Evolutionary conservation across 2,797 vertebrate species (phyloP).

Genomic region (Crenichthys baileyi): DNA sequence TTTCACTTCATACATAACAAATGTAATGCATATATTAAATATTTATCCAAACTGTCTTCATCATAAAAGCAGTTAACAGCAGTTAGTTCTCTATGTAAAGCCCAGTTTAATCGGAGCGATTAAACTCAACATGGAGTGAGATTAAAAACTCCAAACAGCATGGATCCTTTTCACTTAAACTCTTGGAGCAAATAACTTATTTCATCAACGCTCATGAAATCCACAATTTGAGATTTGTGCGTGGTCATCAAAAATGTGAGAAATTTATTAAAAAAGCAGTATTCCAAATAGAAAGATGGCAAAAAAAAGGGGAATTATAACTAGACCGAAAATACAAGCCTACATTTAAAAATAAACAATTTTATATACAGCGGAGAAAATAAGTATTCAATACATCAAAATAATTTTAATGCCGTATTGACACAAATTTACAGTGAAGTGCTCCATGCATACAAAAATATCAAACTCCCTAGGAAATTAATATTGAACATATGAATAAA

Average conservation of each 20-base stretch:
- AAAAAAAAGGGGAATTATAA: conserved; percentile 22
- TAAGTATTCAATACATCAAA: background rate
- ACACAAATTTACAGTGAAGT: background rate
- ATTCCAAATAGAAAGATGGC: conserved; percentile 3
- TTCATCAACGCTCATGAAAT: conserved; percentile 12
- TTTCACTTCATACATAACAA: conserved; percentile 82
- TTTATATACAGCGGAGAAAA: conserved; percentile 10
- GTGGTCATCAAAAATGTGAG: conserved; percentile 10
- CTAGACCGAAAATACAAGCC: conserved; percentile 3
- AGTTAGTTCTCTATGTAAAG: conserved; percentile 79
- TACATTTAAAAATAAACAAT: conserved; percentile 5
- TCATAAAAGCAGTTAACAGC: conserved; percentile 69
- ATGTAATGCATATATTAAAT: conserved; percentile 86
- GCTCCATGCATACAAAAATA: background rate
- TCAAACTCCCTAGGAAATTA: background rate
- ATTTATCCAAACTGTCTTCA: conserved; percentile 81
- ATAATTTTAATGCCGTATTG: background rate
- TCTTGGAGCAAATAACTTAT: conserved; percentile 15
- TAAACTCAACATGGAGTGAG: conserved; percentile 32
- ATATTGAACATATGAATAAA: conserved; percentile 1
- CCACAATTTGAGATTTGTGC: conserved; percentile 23
- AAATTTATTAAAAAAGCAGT: conserved; percentile 21
- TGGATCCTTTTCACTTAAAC: conserved; percentile 3
- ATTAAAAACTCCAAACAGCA: conserved; percentile 15
- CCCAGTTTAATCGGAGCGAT: conserved; percentile 65